Percentiles rank a stretch among this genome's conserved stretches.
phyloP scores from a whole-genome alignment of 2,888 invertebrate species.

The Notodromas monacha region DNA sequence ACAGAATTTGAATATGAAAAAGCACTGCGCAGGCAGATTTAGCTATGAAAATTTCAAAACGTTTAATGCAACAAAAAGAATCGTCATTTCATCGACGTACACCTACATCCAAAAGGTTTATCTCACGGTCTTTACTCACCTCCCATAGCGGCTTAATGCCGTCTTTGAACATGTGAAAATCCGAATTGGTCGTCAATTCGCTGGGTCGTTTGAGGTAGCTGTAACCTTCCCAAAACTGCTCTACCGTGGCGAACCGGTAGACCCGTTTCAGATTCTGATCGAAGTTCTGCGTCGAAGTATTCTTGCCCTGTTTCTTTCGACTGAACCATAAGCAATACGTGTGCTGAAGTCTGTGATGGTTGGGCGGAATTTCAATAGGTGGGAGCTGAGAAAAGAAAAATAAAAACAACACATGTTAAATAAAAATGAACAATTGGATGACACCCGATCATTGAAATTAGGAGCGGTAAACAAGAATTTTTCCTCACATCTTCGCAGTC shows the following conservation, averaged over 20 bases:
- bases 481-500: too few species aligned
- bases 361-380: slow-evolving; percentile 35
- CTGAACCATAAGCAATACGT: slow-evolving; percentile 76
- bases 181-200: slow-evolving; percentile 57
- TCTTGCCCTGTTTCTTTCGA: slow-evolving; percentile 24
- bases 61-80: too few species aligned
- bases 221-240: slow-evolving; percentile 92
- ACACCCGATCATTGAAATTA: too few species aligned
- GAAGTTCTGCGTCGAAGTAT: slow-evolving; percentile 22
- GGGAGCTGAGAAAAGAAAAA: too few species aligned
- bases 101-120: too few species aligned
- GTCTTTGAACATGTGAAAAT: slow-evolving; percentile 84
- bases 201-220: slow-evolving; percentile 61
- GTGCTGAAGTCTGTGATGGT: slow-evolving; percentile 70
- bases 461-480: too few species aligned
- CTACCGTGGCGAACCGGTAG: slow-evolving; percentile 59
- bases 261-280: slow-evolving; percentile 57
- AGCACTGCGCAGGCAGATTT: too few species aligned
- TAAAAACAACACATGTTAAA: too few species aligned
- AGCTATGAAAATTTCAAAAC: too few species aligned
- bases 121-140: slow-evolving; percentile 20
- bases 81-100: too few species aligned
- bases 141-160: slow-evolving; percentile 99
- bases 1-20: too few species aligned
- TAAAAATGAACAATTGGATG: too few species aligned